phyloP scores from a whole-genome alignment of 1,140 invertebrate species.

The Leptestheria dahalacensis region DNA sequence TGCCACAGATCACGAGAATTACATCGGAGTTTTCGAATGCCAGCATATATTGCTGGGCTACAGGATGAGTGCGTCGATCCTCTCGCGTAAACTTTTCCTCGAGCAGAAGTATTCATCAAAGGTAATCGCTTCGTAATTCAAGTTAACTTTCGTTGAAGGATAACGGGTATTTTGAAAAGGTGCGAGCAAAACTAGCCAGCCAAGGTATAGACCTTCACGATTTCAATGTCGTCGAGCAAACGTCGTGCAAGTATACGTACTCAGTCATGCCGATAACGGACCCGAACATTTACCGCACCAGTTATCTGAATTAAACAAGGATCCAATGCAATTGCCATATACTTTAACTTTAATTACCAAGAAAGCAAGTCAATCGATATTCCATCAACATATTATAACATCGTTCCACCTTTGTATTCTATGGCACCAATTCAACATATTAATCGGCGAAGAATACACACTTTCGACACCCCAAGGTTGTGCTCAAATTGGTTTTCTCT shows the following conservation, averaged over 20 bases:
- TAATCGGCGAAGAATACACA: no score
- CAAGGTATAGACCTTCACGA: conserved; percentile 55
- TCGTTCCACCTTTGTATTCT: no score
- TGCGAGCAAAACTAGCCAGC: conserved; percentile 40
- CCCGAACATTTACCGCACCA: background rate
- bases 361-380: no score
- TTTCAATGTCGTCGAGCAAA: conserved; percentile 53
- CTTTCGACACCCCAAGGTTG: no score
- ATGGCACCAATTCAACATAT: no score
- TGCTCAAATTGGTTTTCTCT: no score
- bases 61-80: conserved; percentile 56
- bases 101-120: conserved; percentile 49
- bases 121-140: background rate
- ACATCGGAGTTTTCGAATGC: conserved; percentile 63
- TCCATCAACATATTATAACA: no score
- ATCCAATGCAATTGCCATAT: no score
- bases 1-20: conserved; percentile 54
- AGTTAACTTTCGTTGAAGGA: conserved; percentile 15
- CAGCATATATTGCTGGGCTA: conserved; percentile 56
- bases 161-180: conserved; percentile 25
- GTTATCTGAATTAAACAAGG: no score
- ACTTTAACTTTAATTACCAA: no score
- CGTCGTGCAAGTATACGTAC: conserved; percentile 39
- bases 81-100: conserved; percentile 49
- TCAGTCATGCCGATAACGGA: no score